phyloP scores from a whole-genome alignment of 2,888 invertebrate genomes.

The Lycia hirtaria region DNA sequence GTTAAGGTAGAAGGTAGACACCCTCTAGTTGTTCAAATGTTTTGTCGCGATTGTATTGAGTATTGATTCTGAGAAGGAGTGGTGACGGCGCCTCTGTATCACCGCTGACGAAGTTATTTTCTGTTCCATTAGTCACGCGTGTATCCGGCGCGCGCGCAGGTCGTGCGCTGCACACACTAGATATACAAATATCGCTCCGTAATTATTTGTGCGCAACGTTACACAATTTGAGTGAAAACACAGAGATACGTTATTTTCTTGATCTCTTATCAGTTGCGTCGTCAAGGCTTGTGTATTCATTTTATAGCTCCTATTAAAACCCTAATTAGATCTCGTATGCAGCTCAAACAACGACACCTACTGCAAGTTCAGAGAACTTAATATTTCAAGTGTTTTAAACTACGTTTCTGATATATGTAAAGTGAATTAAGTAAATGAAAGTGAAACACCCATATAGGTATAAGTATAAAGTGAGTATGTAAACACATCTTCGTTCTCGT shows the following conservation, averaged over 20 bases:
- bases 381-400: slow-evolving; percentile 9
- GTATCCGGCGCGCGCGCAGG: slow-evolving; percentile 78
- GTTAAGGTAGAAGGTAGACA: neutral
- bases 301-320: slow-evolving; percentile 20
- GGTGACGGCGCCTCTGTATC: slow-evolving; percentile 78
- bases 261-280: slow-evolving; percentile 33
- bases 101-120: slow-evolving; percentile 84
- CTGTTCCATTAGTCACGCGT: slow-evolving; percentile 83
- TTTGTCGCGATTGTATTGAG: slow-evolving; percentile 46
- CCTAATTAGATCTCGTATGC: slow-evolving; percentile 25
- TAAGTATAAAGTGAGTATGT: slow-evolving; percentile 44
- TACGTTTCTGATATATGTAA: slow-evolving; percentile 10
- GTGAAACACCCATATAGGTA: slow-evolving; percentile 17
- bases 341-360: slow-evolving; percentile 13
- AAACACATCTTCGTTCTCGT: neutral
- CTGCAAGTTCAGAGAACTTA: neutral
- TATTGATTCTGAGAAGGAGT: slow-evolving; percentile 77
- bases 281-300: slow-evolving; percentile 34
- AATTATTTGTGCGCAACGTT: slow-evolving; percentile 30
- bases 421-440: slow-evolving; percentile 12
- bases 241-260: slow-evolving; percentile 19
- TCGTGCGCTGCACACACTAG: slow-evolving; percentile 53
- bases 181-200: slow-evolving; percentile 41
- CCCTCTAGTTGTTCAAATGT: slow-evolving; percentile 19
- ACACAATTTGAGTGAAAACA: slow-evolving; percentile 27